phyloP scores from a whole-genome alignment of 2,797 vertebrate genomes.

The Tragelaphus oryx region DNA sequence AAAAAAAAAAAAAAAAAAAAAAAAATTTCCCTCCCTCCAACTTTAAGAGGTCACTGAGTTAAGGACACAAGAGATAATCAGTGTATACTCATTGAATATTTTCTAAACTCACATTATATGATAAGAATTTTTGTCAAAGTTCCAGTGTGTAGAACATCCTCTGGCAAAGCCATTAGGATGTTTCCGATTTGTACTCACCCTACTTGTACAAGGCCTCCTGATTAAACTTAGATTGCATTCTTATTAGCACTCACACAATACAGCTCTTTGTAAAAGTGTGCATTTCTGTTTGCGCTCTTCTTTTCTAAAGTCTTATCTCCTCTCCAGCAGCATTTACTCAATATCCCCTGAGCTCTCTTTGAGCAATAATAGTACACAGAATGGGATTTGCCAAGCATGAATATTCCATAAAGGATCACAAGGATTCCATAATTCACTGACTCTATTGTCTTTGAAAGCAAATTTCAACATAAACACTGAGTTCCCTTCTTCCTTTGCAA shows the following conservation, averaged over 20 bases:
- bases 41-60: neutral
- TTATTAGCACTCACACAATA: conserved; percentile 16
- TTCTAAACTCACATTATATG: neutral
- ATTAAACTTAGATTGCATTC: conserved; percentile 38
- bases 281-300: neutral
- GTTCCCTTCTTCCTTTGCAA: neutral
- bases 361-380: conserved; percentile 26
- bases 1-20: neutral
- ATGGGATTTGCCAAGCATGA: conserved; percentile 52
- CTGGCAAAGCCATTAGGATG: neutral
- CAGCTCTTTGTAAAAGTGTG: conserved; percentile 25
- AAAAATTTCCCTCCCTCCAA: neutral
- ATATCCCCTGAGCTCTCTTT: neutral
- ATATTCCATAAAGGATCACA: conserved; percentile 40
- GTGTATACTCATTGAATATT: neutral
- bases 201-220: neutral
- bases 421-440: conserved; percentile 41
- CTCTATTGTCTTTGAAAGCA: conserved; percentile 33
- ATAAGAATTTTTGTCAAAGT: neutral
- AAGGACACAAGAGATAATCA: neutral
- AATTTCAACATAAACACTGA: neutral
- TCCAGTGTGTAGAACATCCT: neutral
- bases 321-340: conserved; percentile 50
- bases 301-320: conserved; percentile 48
- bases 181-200: neutral